A percentile compares a stretch with the other conserved stretches of the same genome.
Evolutionary conservation across 2,797 vertebrate genomes (phyloP).

Genomic region (Chromis chromis): DNA sequence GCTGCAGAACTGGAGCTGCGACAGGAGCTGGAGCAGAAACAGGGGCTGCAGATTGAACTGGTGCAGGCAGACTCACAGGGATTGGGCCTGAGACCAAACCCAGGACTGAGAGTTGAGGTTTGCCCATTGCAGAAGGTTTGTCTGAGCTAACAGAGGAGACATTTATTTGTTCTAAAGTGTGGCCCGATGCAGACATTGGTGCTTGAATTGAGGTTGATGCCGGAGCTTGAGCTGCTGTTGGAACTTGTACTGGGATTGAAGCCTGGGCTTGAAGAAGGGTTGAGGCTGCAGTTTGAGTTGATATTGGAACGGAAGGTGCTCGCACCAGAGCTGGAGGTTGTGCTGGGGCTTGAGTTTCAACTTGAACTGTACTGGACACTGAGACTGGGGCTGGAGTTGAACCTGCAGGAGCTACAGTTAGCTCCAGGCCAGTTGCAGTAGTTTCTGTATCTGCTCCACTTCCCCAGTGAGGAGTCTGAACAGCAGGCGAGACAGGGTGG

Average conservation of each 20-base stretch:
- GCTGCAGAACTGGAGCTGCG: constrained; percentile 65
- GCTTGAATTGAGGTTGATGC: constrained; percentile 39
- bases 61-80: constrained; percentile 45
- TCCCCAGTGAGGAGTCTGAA: constrained; percentile 68
- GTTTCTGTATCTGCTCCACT: constrained; percentile 63
- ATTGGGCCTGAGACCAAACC: constrained; percentile 39
- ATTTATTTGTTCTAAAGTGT: constrained; percentile 49
- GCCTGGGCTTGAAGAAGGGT: constrained; percentile 26
- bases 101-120: constrained; percentile 35
- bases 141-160: constrained; percentile 46
- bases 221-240: constrained; percentile 32
- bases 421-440: constrained; percentile 40
- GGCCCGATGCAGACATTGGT: constrained; percentile 32
- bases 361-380: constrained; percentile 40
- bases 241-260: constrained; percentile 39
- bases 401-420: constrained; percentile 29
- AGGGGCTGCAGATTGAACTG: constrained; percentile 43
- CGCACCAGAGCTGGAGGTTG: constrained; percentile 48
- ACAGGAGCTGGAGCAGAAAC: constrained; percentile 46
- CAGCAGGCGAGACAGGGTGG: constrained; percentile 57
- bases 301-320: constrained; percentile 40
- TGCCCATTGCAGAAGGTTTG: constrained; percentile 11
- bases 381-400: constrained; percentile 42
- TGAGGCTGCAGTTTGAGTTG: constrained; percentile 46
- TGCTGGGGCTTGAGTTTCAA: constrained; percentile 57